phyloP scores from a whole-genome alignment of 1,140 invertebrate species.

The Drosophila obscura region DNA sequence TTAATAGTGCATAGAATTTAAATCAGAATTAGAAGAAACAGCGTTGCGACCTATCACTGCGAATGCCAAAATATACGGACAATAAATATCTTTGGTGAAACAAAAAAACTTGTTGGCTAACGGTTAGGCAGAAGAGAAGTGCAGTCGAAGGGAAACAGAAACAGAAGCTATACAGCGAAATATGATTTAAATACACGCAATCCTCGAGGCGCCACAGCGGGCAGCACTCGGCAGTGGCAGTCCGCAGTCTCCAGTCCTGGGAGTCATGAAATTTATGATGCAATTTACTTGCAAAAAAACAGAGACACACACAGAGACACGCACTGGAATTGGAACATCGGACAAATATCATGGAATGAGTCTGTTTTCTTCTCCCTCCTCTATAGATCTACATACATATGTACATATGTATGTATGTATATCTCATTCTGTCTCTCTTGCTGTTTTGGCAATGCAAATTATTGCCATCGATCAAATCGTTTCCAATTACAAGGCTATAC shows the following conservation, averaged over 20 bases:
- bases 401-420: no score
- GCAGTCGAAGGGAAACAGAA: conserved; percentile 20
- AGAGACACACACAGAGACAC: background rate
- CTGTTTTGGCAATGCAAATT: conserved; percentile 12
- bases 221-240: conserved; percentile 6
- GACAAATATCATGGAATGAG: conserved; percentile 1
- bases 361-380: background rate
- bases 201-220: conserved; percentile 62
- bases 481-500: background rate
- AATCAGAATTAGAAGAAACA: no score
- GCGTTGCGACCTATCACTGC: no score
- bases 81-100: background rate
- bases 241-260: background rate
- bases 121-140: conserved; percentile 9
- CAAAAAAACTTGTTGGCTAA: background rate
- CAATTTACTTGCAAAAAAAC: conserved; percentile 36
- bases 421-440: background rate
- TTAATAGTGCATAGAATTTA: no score
- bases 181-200: conserved; percentile 73
- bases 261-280: conserved; percentile 56
- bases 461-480: background rate
- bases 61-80: no score
- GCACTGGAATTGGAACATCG: conserved; percentile 1
- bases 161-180: conserved; percentile 62
- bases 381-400: no score